These are phyloP conservation scores for Diploptera punctata DNA, from an alignment of 2,888 invertebrate species.

Conservation along the genomic window DNA sequence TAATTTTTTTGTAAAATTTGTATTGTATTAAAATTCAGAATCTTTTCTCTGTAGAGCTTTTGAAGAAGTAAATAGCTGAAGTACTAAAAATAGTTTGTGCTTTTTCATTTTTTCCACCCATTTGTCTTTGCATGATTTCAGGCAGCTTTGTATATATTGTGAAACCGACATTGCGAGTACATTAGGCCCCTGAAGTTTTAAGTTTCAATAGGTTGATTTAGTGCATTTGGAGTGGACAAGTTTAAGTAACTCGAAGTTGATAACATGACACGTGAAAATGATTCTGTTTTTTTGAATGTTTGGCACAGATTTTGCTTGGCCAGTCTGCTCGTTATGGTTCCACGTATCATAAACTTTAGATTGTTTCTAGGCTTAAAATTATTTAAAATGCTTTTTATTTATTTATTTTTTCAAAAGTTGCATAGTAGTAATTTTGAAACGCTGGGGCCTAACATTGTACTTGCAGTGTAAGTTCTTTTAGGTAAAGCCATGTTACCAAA, in stretches of 20 bases:
- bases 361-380: slow-evolving; percentile 35
- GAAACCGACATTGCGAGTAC: slow-evolving; percentile 44
- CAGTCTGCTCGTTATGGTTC: slow-evolving; percentile 32
- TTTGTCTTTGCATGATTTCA: slow-evolving; percentile 46
- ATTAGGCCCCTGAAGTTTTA: slow-evolving; percentile 36
- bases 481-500: slow-evolving; percentile 15
- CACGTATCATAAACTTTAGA: slow-evolving; percentile 20
- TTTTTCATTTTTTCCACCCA: slow-evolving; percentile 43
- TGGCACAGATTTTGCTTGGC: slow-evolving; percentile 39
- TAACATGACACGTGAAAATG: slow-evolving; percentile 13
- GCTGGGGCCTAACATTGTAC: slow-evolving; percentile 42
- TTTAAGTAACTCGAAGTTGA: slow-evolving; percentile 45
- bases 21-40: slow-evolving; percentile 45
- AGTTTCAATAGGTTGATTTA: slow-evolving; percentile 13
- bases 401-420: slow-evolving; percentile 31
- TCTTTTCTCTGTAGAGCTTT: slow-evolving; percentile 45
- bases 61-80: slow-evolving; percentile 46
- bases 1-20: slow-evolving; percentile 41
- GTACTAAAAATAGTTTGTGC: slow-evolving; percentile 42
- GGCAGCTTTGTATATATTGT: slow-evolving; percentile 42
- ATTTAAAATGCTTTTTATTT: too few relatives aligned
- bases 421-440: neutral
- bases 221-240: slow-evolving; percentile 45
- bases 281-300: slow-evolving; percentile 35
- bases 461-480: slow-evolving; percentile 40